A percentile compares a stretch with the other conserved stretches of the same genome.
Evolutionary conservation across 1,140 invertebrate genomes (phyloP).

Genomic region (Heterodera carotae): DNA sequence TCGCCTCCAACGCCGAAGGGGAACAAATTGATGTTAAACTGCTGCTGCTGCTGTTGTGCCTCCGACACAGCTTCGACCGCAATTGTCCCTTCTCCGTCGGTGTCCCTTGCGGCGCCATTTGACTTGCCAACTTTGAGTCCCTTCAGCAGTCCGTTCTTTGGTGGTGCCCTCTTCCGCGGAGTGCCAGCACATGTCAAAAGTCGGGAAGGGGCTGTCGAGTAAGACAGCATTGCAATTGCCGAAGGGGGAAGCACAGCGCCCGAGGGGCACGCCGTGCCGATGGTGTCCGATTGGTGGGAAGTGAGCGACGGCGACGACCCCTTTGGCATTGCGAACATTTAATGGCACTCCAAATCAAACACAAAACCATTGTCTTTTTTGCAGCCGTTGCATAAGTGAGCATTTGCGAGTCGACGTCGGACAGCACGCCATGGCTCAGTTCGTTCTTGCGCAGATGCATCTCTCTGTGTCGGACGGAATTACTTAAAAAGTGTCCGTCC

Average conservation of each 20-base stretch:
- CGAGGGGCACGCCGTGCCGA: neutral
- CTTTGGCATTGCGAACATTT: conserved; percentile 7
- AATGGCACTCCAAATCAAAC: neutral
- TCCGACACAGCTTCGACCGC: neutral
- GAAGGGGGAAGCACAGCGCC: conserved; percentile 4
- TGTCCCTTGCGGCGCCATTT: neutral
- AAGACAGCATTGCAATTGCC: conserved; percentile 20
- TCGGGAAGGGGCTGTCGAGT: conserved; percentile 10
- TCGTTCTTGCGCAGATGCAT: conserved; percentile 65
- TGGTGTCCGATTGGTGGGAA: neutral
- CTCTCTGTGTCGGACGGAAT: conserved; percentile 40
- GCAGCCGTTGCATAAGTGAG: conserved; percentile 64
- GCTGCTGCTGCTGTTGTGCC: neutral
- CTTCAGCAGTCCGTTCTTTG: neutral
- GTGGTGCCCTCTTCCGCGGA: conserved; percentile 28
- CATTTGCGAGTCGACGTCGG: conserved; percentile 53
- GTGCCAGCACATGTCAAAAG: conserved; percentile 27
- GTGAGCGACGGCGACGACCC: neutral
- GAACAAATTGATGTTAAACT: neutral
- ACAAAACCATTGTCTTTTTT: conserved; percentile 43
- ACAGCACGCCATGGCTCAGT: conserved; percentile 9
- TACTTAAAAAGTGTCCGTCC: too few species aligned
- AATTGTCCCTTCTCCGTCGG: neutral
- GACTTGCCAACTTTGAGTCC: neutral
- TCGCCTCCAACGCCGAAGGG: neutral